phyloP scores from a whole-genome alignment of 2,113 vertebrate species.

The Motacilla tschutschensis region DNA sequence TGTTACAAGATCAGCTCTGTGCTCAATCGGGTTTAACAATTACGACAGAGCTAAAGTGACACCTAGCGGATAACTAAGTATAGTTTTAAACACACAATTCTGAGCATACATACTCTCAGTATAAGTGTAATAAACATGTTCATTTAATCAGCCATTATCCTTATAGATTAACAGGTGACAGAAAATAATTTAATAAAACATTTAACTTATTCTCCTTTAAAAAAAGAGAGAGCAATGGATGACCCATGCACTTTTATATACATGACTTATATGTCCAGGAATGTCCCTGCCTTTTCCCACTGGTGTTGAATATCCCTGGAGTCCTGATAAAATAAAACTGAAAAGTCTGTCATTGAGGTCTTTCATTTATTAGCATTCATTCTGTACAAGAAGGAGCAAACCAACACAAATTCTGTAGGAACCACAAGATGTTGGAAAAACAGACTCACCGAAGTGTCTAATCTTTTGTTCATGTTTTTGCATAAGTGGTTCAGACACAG shows the following conservation, averaged over 20 bases:
- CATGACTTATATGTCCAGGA: accelerated
- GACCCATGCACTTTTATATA: neutral
- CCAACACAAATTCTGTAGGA: neutral
- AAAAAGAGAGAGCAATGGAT: neutral
- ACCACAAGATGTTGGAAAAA: neutral
- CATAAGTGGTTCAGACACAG: conserved; percentile 83
- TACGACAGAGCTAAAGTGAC: neutral
- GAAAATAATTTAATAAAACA: neutral
- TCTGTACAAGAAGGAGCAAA: neutral
- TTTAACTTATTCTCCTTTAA: neutral
- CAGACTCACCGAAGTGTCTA: conserved; percentile 90
- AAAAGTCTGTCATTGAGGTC: neutral
- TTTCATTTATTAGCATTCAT: neutral
- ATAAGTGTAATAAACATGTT: neutral
- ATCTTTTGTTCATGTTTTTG: conserved; percentile 91
- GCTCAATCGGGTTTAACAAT: neutral
- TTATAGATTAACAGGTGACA: neutral
- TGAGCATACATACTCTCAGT: neutral
- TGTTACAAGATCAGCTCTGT: neutral
- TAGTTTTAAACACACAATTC: neutral
- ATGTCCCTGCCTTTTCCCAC: neutral
- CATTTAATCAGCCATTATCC: neutral
- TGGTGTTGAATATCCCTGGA: neutral
- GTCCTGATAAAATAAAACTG: neutral
- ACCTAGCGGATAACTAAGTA: conserved; percentile 20